Base-by-base conservation (phyloP, 1,140 invertebrate species). In the Eurosta solidaginis region DNA sequence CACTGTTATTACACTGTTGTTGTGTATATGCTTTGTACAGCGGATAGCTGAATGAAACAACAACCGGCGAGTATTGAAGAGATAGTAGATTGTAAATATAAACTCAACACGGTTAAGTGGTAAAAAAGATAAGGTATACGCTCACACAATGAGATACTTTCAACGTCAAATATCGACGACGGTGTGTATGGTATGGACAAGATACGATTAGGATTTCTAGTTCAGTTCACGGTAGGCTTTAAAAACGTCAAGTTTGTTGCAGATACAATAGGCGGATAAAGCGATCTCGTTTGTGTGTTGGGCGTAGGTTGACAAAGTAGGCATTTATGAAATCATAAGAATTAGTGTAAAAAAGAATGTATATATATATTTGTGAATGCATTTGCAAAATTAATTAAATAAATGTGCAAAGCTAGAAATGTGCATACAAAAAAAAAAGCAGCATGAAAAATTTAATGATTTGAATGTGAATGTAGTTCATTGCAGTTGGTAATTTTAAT, bases 191-290 rank as follows among this genome's bases (percentile, higher is more conserved):
- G 54, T 17, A 33, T 59, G 54, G 20, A 59, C 54, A 59, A 59
- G 54, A 59, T 59, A 59, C 54, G 54, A 59, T 59, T 59, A 36
- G 54, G 29, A 59, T 59, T 59, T 59, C 33, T 59, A 59, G 54
- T 59, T 59, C 54, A 59, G 54, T 59, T 59, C 54, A 59, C 54
- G 27, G 54, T 59, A 59, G 54, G 54, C 54, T 59, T 59, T 59
- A 59, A 59, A 59, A 33, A 59, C 54, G 54, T 59, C 10, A 59
- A 59, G 54, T 59, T 59, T 59, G 12, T 59, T 33, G 9, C 54
- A 59, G 27, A 4, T 59, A 59, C 29, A 59, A n/a, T 17, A 59
- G 27, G 54, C 54, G 29, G 52, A 29, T 59, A n/a, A 17, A 36
- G 14, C 33, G 17, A 59, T 59, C 29, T 36, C 54, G 54, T n/a